These are phyloP conservation scores for Gallinago undulata DNA, from an alignment of 2,113 vertebrate genomes.

Conservation along the genomic window DNA sequence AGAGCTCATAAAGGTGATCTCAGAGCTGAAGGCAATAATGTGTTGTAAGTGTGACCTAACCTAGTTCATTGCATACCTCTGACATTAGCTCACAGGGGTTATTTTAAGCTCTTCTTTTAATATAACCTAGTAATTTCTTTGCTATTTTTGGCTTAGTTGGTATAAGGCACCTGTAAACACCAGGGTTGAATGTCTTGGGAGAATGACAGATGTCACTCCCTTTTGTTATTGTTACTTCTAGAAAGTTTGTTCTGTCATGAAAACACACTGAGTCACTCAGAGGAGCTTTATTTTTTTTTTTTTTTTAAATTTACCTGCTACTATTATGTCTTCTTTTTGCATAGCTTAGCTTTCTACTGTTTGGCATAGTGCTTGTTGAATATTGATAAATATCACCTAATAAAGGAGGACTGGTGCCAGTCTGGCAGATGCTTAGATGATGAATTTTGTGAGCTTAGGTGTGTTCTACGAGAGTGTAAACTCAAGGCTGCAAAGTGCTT, in stretches of 20 bases:
- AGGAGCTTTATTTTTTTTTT: background rate
- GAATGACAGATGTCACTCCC: background rate
- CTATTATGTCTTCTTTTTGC: background rate
- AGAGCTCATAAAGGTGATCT: slow-evolving; percentile 10
- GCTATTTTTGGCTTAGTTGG: slow-evolving; percentile 39
- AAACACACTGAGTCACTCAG: background rate
- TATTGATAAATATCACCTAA: background rate
- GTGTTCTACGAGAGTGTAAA: background rate
- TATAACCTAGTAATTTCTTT: slow-evolving; percentile 52
- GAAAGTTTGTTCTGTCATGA: background rate
- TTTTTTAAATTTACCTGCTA: background rate
- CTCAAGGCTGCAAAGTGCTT: background rate
- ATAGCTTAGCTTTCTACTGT: background rate
- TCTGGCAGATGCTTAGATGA: background rate
- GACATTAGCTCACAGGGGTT: slow-evolving; percentile 1
- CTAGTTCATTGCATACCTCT: slow-evolving; percentile 12
- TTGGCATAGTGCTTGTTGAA: background rate
- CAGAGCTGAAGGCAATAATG: background rate
- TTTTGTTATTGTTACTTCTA: slow-evolving; percentile 9
- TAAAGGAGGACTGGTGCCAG: background rate
- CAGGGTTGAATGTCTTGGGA: background rate
- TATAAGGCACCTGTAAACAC: slow-evolving; percentile 35
- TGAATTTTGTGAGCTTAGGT: background rate
- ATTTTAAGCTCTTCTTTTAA: slow-evolving; percentile 60
- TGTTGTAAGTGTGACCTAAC: background rate